These are phyloP conservation scores for Hydrochoerus hydrochaeris DNA, from an alignment of 2,113 vertebrate species.

Conservation along the genomic window DNA sequence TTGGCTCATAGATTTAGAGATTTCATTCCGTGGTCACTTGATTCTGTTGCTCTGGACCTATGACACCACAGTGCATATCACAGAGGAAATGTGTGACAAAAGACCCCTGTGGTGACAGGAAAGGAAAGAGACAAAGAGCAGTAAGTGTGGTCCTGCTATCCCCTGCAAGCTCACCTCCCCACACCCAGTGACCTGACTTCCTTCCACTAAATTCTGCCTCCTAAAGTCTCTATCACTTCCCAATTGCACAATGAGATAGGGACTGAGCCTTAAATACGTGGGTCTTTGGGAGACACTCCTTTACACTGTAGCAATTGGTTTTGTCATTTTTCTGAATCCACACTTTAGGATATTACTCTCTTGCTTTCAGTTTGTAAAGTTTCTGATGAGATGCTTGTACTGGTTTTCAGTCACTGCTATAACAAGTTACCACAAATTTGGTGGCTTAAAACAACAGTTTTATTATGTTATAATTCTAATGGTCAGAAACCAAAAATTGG, in stretches of 20 bases:
- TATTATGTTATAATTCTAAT: not conserved
- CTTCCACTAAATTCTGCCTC: not conserved
- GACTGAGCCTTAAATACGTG: not conserved
- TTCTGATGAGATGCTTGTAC: not conserved
- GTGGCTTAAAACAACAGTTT: not conserved
- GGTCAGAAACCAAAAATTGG: not conserved
- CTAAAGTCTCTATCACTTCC: not conserved
- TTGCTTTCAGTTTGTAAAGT: not conserved
- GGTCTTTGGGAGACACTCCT: not conserved
- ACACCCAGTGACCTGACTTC: not conserved
- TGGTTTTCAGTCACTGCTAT: not conserved
- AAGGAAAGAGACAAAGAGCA: not conserved
- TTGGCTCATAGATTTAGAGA: not conserved
- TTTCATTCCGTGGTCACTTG: not conserved
- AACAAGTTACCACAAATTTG: not conserved
- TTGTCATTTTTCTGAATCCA: not conserved
- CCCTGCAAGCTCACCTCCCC: not conserved
- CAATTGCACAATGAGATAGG: not conserved
- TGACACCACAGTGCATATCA: not conserved
- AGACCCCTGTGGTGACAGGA: not conserved
- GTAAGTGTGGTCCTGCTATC: not conserved
- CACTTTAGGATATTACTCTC: not conserved
- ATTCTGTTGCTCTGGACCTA: not conserved
- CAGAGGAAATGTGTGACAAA: not conserved
- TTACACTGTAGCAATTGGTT: not conserved